phyloP scores from a whole-genome alignment of 1,140 invertebrate species.

The Drosophila mayri region DNA sequence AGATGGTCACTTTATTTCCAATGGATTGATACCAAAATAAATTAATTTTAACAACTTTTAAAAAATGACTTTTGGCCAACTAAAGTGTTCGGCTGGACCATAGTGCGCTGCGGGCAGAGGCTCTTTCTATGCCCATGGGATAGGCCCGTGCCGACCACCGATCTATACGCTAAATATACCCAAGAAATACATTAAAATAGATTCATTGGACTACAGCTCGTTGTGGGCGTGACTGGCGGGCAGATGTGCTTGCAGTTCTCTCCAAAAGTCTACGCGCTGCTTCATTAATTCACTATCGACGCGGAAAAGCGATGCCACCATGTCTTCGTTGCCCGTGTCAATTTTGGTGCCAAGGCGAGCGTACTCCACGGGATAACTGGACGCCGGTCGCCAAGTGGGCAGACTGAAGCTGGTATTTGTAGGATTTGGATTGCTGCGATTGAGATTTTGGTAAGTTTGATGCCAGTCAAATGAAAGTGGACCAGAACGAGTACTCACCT shows the following conservation, averaged over 20 bases:
- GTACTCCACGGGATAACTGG: constrained; percentile 84
- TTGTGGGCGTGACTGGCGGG: constrained; percentile 45
- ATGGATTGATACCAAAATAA: too few species aligned
- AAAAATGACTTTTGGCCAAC: too few species aligned
- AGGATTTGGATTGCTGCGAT: constrained; percentile 86
- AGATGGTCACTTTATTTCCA: too few species aligned
- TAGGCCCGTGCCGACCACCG: too few species aligned
- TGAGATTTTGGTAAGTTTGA: not conserved
- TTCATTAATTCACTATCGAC: constrained; percentile 64
- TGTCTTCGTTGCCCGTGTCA: not conserved
- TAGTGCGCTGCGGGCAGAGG: too few species aligned
- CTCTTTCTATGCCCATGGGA: too few species aligned
- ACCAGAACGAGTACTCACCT: constrained; percentile 85
- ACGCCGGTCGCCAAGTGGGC: constrained; percentile 85
- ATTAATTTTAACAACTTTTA: too few species aligned
- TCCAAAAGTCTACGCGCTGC: constrained; percentile 73
- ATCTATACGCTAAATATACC: not conserved
- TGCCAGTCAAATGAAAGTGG: not conserved
- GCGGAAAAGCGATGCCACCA: constrained; percentile 37
- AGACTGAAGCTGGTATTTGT: constrained; percentile 57
- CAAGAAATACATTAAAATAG: constrained; percentile 22
- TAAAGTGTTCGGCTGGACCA: too few species aligned
- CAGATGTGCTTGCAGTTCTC: constrained; percentile 61
- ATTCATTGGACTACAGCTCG: constrained; percentile 44
- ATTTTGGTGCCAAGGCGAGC: constrained; percentile 84